Evolutionary conservation across 2,888 invertebrate genomes (phyloP), one percentile per base, ranked within the genome.

Genomic region (Apantesis nais): DNA sequence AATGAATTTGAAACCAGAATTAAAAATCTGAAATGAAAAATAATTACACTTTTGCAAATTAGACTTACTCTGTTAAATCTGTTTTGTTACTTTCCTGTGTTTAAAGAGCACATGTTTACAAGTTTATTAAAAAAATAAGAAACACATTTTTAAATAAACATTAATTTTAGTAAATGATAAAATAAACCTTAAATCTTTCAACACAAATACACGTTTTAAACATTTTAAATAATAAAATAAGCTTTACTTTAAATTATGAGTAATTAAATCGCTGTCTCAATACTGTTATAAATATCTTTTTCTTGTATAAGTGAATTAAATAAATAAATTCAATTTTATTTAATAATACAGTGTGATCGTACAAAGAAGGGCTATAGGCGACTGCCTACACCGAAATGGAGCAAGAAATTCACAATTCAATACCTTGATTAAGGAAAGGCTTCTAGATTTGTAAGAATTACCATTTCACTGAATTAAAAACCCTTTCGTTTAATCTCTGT

Each of bases 391-490:
- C 22, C 41, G 66, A 77, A 74, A 77, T 71, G 37, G 67, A 68
- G 44, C 25, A 44, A 66, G 37, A 75, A 74, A 76, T 68, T 75
- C 75, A 55, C 68, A 69, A 77, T 74, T 76, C 80, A 80, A 82
- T 82, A 74, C 70, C 75, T 74, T 81, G 79, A 83, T 83, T 82
- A 85, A 80, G 71, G 80, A 78, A 79, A 77, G 73, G 73, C 76
- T 80, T 85, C 83, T 80, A 83, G 83, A 82, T 83, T 79, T 81
- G 83, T 86, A 87, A 86, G 85, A 87, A 88, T 89, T 87, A 87
- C 86, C 85, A 90, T 88, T 89, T 90, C 86, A 89, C 87, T 89
- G 90, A 90, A 91, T 92, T 91, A 91, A 92, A 90, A 93, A 92
- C 87, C 91, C 90, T 86, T 92, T 92, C 90, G 89, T 92, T 92